Percentiles rank a stretch among this genome's conserved stretches.
These are phyloP conservation scores for Coregonus suidteri DNA, from an alignment of 2,797 vertebrate genomes.

Conservation along the genomic window DNA sequence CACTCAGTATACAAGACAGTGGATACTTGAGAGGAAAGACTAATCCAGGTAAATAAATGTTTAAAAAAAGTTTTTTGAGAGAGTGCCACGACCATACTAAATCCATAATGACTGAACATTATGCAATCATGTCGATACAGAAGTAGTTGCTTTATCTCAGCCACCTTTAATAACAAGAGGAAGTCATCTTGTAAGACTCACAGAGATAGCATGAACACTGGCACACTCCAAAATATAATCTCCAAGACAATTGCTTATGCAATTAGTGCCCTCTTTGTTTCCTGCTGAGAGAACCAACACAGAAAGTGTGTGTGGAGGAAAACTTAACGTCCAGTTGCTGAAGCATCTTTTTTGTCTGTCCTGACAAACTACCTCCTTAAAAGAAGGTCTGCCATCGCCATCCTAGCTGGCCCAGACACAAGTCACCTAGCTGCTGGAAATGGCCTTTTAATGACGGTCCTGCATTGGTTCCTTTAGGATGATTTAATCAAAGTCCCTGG, in stretches of 20 bases:
- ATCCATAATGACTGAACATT: not conserved
- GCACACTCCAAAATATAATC: not conserved
- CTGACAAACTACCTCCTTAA: slow-evolving; percentile 42
- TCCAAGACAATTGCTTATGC: not conserved
- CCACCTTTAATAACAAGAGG: not conserved
- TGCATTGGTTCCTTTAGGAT: slow-evolving; percentile 43
- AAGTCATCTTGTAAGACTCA: not conserved
- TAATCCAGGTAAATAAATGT: slow-evolving; percentile 81
- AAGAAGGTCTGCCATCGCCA: slow-evolving; percentile 42
- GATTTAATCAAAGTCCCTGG: slow-evolving; percentile 30
- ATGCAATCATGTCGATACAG: not conserved
- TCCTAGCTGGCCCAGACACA: slow-evolving; percentile 26
- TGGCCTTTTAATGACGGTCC: slow-evolving; percentile 57
- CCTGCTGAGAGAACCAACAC: slow-evolving; percentile 1
- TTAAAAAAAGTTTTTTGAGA: not conserved
- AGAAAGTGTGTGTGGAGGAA: slow-evolving; percentile 1
- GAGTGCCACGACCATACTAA: not conserved
- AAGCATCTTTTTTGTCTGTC: slow-evolving; percentile 29
- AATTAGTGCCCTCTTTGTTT: not conserved
- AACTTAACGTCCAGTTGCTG: slow-evolving; percentile 25
- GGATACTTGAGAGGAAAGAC: slow-evolving; percentile 84
- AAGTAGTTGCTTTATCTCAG: not conserved
- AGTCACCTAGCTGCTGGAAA: slow-evolving; percentile 51
- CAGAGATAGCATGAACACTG: not conserved
- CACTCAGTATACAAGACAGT: slow-evolving; percentile 75